Evolutionary conservation across 1,140 invertebrate species (phyloP).

Genomic region (Drosophila lini): DNA sequence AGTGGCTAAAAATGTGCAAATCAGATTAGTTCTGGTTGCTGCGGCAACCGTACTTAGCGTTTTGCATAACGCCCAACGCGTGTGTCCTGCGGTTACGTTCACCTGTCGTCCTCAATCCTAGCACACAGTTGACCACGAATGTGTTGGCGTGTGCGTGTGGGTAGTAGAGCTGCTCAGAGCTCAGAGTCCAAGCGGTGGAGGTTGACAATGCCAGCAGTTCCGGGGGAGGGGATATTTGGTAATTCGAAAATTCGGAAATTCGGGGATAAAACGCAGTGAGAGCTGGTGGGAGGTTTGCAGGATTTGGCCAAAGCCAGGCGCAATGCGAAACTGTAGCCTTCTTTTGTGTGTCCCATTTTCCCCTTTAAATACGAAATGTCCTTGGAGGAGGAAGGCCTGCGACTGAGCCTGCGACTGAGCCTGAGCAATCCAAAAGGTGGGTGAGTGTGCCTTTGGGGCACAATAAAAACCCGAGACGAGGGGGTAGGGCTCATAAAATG

Average conservation of each 20-base stretch:
- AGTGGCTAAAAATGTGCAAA: neutral
- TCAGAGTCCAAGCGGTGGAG: neutral
- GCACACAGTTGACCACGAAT: conserved; percentile 3
- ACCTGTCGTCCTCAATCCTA: conserved; percentile 7
- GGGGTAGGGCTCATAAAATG: conserved; percentile 41
- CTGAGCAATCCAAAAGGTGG: neutral
- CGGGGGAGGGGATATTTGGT: conserved; percentile 1
- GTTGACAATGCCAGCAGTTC: conserved; percentile 13
- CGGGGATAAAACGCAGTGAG: neutral
- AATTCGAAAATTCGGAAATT: neutral
- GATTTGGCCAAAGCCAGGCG: conserved; percentile 36
- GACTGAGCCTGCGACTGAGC: neutral
- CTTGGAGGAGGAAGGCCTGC: neutral
- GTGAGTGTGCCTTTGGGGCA: conserved; percentile 43
- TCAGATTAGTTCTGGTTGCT: conserved; percentile 1
- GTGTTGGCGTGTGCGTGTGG: neutral
- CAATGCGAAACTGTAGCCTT: conserved; percentile 48
- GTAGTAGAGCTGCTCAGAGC: neutral
- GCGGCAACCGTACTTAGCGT: neutral
- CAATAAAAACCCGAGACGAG: conserved; percentile 27
- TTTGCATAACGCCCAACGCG: conserved; percentile 6
- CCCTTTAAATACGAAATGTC: conserved; percentile 31
- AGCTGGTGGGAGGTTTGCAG: neutral
- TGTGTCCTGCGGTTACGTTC: conserved; percentile 5
- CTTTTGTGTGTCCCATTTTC: conserved; percentile 50